A percentile compares a stretch with the other conserved stretches of the same genome.
These are phyloP conservation scores for Rafetus swinhoei DNA, from an alignment of 2,113 vertebrate species.

Conservation along the genomic window DNA sequence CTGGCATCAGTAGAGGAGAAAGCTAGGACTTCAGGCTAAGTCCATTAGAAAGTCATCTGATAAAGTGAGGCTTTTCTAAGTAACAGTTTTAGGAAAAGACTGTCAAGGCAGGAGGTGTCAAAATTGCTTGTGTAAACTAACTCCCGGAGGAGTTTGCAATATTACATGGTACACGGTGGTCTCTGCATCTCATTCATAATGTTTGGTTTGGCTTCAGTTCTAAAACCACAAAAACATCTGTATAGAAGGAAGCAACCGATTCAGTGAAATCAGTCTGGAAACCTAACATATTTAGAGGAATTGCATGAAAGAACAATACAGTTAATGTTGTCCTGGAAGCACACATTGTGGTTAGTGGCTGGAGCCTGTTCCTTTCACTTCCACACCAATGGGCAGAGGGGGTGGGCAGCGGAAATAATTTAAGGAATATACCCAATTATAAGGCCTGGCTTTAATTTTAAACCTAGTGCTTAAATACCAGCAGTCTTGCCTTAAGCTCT, in stretches of 20 bases:
- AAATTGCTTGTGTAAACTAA: not conserved
- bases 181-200: conserved; percentile 12
- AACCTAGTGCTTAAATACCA: conserved; percentile 4
- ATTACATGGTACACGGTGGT: not conserved
- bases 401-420: not conserved
- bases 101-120: conserved; percentile 1
- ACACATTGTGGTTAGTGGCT: not conserved
- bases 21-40: not conserved
- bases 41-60: not conserved
- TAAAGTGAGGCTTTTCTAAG: not conserved
- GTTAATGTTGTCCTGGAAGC: conserved; percentile 16
- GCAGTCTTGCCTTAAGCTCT: conserved; percentile 36
- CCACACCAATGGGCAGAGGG: not conserved
- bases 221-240: conserved; percentile 62
- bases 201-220: conserved; percentile 57
- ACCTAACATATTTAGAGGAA: conserved; percentile 23
- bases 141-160: not conserved
- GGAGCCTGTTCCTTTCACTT: not conserved
- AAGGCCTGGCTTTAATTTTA: conserved; percentile 35
- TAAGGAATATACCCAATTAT: conserved; percentile 56
- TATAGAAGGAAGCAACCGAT: conserved; percentile 52
- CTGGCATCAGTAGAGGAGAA: not conserved
- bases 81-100: not conserved
- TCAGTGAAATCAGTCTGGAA: conserved; percentile 56
- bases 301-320: not conserved